Conservation (phyloP, 2,797 vertebrate species). For the Rhynchonycteris naso region DNA sequence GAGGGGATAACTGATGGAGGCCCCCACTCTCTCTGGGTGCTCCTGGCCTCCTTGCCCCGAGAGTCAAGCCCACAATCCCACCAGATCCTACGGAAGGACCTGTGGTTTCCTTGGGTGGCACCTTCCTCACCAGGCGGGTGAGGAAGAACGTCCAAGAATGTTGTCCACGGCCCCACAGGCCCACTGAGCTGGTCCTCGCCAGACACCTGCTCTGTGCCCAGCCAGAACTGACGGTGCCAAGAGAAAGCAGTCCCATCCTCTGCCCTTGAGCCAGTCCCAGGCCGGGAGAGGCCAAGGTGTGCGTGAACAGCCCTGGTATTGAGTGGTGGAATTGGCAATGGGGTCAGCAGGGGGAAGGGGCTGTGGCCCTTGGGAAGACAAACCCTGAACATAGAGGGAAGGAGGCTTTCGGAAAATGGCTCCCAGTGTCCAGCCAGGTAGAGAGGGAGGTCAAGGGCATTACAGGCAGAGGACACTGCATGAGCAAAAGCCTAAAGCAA, state of each 20-base stretch:
- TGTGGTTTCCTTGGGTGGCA: background rate
- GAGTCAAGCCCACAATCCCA: background rate
- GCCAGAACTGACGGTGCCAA: background rate
- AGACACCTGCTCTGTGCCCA: background rate
- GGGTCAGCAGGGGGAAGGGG: rapidly evolving
- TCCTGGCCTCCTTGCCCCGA: background rate
- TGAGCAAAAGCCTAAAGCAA: background rate
- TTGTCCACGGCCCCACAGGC: background rate
- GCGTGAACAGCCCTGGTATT: too few species aligned
- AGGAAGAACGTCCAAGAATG: background rate
- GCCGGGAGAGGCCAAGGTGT: background rate
- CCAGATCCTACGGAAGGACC: background rate
- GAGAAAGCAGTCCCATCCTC: background rate
- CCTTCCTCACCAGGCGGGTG: background rate
- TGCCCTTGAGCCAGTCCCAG: background rate
- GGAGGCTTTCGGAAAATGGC: background rate
- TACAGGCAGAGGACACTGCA: background rate
- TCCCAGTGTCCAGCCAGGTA: background rate
- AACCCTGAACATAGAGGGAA: background rate
- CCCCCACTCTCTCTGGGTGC: rapidly evolving
- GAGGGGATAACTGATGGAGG: background rate
- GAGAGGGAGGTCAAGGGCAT: background rate
- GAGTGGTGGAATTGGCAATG: background rate
- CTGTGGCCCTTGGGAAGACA: background rate
- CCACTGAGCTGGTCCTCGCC: rapidly evolving